Evolutionary conservation across 2,797 vertebrate genomes (phyloP).

Genomic region (Smutsia temminckii): DNA sequence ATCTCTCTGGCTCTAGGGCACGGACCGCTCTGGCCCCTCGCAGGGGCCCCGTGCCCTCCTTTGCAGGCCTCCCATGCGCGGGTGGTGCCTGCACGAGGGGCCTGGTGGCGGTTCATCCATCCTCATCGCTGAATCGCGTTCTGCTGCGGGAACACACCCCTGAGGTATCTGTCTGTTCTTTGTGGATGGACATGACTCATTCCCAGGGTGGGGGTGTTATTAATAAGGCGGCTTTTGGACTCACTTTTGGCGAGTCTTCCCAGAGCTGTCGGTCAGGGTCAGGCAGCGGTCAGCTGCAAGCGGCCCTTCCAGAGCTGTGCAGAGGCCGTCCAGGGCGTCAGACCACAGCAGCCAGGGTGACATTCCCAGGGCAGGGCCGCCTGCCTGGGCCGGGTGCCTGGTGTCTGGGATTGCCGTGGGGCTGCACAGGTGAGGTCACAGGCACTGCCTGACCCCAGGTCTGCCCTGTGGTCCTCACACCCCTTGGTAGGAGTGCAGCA

Average conservation of each 20-base stretch:
- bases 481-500: not conserved
- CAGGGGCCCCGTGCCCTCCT: no score
- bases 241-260: no score
- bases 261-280: no score
- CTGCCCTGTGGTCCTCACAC: not conserved
- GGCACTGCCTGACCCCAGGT: not conserved
- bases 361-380: no score
- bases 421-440: not conserved
- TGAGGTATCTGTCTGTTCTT: no score
- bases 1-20: no score
- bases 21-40: no score
- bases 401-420: not conserved
- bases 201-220: no score
- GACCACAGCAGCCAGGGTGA: no score
- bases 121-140: not conserved
- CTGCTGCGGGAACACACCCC: not conserved
- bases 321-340: not conserved
- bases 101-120: no score
- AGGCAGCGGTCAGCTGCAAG: not conserved
- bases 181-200: not conserved
- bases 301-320: not conserved
- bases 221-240: not conserved
- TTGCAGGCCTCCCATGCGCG: no score
- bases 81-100: not conserved
- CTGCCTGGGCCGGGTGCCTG: not conserved